These are phyloP conservation scores for Leptopilina syphax DNA, from an alignment of 2,888 invertebrate species.

Conservation along the genomic window DNA sequence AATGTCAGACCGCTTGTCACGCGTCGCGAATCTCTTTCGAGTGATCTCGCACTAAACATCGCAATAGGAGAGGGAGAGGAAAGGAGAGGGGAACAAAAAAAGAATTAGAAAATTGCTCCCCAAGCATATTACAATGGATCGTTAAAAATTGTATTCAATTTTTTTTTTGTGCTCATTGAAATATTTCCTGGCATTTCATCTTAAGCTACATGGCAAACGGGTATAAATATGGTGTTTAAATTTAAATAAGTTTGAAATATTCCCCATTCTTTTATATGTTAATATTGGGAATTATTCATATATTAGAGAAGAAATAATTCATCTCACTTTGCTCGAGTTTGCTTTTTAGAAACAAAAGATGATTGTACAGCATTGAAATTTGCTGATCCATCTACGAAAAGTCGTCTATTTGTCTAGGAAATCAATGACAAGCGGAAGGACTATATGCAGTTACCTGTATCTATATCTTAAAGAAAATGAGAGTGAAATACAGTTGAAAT, in stretches of 20 bases:
- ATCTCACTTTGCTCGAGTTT: neutral
- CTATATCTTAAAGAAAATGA: too few relatives aligned
- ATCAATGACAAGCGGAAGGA: neutral
- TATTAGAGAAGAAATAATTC: neutral
- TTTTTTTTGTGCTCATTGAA: neutral
- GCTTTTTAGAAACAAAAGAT: neutral
- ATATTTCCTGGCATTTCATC: neutral
- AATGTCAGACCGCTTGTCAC: constrained; percentile 38
- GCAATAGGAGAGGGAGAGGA: neutral
- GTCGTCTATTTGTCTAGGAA: too few relatives aligned
- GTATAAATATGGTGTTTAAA: neutral
- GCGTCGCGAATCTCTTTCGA: constrained; percentile 38
- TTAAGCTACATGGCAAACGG: too few relatives aligned
- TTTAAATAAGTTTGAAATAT: constrained; percentile 2
- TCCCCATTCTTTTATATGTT: neutral
- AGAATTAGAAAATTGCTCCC: constrained; percentile 31
- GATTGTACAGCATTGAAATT: neutral
- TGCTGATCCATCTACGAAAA: too few relatives aligned
- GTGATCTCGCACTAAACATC: constrained; percentile 30
- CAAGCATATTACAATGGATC: constrained; percentile 10
- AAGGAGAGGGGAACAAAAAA: neutral
- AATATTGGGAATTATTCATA: neutral
- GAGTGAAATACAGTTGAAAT: too few relatives aligned
- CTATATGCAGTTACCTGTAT: too few relatives aligned
- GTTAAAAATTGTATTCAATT: constrained; percentile 35